Evolutionary conservation across 2,113 vertebrate species (phyloP).

Genomic region (Fulica atra): DNA sequence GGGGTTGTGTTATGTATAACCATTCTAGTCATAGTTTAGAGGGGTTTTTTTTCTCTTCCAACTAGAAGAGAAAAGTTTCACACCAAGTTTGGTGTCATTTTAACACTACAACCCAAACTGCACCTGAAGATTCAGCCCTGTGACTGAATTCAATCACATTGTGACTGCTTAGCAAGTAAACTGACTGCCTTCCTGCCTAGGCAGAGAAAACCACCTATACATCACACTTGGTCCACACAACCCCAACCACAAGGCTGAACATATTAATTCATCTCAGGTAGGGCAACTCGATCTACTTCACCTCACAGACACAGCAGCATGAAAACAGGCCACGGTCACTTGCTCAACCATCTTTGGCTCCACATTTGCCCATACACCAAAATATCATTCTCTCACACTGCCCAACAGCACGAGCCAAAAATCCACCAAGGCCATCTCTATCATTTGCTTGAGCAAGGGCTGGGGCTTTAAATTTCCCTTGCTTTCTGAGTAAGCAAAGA

Average conservation of each 20-base stretch:
- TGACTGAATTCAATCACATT: fast-evolving
- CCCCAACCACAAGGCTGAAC: neutral
- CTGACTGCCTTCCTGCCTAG: neutral
- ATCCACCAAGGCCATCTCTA: neutral
- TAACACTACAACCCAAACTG: neutral
- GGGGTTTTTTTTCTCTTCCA: neutral
- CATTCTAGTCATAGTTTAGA: neutral
- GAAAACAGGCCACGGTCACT: neutral
- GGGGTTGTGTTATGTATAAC: neutral
- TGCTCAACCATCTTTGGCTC: neutral
- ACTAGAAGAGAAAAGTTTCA: too few species aligned
- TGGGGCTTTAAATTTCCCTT: neutral
- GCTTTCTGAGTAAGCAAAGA: neutral
- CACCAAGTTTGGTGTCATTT: neutral
- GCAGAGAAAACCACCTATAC: neutral
- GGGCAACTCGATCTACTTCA: neutral
- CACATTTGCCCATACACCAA: neutral
- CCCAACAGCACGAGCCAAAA: neutral
- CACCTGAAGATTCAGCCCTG: neutral
- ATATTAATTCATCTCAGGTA: neutral
- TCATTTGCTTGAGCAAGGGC: neutral
- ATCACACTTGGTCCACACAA: neutral
- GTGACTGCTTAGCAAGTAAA: neutral
- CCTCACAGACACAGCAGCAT: neutral
- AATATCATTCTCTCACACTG: neutral